A percentile compares a stretch with the other conserved stretches of the same genome.
These are phyloP conservation scores for Leuctra nigra DNA, from an alignment of 2,888 invertebrate genomes.

Conservation along the genomic window DNA sequence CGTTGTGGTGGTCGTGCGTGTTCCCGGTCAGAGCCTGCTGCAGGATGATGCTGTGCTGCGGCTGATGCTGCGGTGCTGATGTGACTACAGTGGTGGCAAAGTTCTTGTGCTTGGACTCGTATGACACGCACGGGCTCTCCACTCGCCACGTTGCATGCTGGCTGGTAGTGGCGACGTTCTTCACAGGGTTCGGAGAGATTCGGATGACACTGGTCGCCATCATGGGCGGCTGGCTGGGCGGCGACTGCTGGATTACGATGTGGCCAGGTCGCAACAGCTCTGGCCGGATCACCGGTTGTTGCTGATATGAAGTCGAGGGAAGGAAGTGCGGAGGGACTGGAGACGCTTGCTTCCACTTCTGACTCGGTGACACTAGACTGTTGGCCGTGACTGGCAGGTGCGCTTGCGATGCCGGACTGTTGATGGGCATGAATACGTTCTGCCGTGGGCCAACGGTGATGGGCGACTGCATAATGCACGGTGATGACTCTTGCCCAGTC, in stretches of 20 bases:
- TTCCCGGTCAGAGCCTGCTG: slow-evolving; percentile 41
- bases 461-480: slow-evolving; percentile 59
- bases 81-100: slow-evolving; percentile 35
- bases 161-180: neutral
- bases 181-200: slow-evolving; percentile 55
- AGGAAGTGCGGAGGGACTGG: slow-evolving; percentile 43
- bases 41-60: slow-evolving; percentile 38
- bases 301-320: slow-evolving; percentile 39
- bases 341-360: slow-evolving; percentile 40
- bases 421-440: slow-evolving; percentile 90
- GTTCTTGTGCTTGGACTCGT: slow-evolving; percentile 34
- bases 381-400: slow-evolving; percentile 16
- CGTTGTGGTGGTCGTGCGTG: slow-evolving; percentile 4
- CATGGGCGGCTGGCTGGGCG: slow-evolving; percentile 40
- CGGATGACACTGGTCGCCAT: slow-evolving; percentile 75
- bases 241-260: slow-evolving; percentile 40
- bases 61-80: slow-evolving; percentile 30
- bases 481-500: slow-evolving; percentile 57
- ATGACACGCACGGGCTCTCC: slow-evolving; percentile 29
- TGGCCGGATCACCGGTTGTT: slow-evolving; percentile 46
- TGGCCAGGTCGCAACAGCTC: slow-evolving; percentile 61
- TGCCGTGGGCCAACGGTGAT: slow-evolving; percentile 67
- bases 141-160: slow-evolving; percentile 30
- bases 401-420: slow-evolving; percentile 46
- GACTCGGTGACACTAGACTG: slow-evolving; percentile 38